Conservation (phyloP, 2,113 vertebrate genomes). For the Zeus faber region DNA sequence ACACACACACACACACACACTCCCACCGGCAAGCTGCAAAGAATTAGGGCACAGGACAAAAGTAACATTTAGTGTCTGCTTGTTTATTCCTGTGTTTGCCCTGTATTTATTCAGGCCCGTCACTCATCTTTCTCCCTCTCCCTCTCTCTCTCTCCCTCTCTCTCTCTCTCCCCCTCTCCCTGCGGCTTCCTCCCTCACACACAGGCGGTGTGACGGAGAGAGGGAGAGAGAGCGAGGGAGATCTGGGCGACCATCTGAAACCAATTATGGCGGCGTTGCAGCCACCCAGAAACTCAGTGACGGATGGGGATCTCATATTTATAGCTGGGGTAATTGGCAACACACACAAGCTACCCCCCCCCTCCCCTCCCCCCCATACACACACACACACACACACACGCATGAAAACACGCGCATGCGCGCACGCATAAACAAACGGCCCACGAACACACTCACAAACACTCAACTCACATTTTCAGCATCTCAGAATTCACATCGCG, state of each 20-base stretch:
- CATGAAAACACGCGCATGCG: conserved; percentile 17
- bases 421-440: neutral
- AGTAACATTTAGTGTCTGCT: conserved; percentile 68
- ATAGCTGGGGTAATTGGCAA: conserved; percentile 99
- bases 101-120: conserved; percentile 83
- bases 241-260: conserved; percentile 90
- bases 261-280: conserved; percentile 93
- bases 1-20: no score
- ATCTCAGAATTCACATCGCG: no score
- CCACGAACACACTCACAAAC: conserved; percentile 13
- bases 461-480: neutral
- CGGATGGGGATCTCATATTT: conserved; percentile 95
- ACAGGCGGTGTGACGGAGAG: conserved; percentile 79
- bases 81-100: conserved; percentile 75
- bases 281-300: conserved; percentile 97
- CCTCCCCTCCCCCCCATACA: no score
- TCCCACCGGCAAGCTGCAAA: conserved; percentile 23
- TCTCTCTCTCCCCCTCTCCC: conserved; percentile 60
- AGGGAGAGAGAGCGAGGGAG: conserved; percentile 67
- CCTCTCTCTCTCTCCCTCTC: conserved; percentile 53
- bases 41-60: conserved; percentile 52
- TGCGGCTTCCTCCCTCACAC: conserved; percentile 67
- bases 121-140: conserved; percentile 81
- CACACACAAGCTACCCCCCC: conserved; percentile 83
- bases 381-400: conserved; percentile 73